Conservation (phyloP, 2,888 invertebrate genomes). For the Spatulosminthurus flaviceps region DNA sequence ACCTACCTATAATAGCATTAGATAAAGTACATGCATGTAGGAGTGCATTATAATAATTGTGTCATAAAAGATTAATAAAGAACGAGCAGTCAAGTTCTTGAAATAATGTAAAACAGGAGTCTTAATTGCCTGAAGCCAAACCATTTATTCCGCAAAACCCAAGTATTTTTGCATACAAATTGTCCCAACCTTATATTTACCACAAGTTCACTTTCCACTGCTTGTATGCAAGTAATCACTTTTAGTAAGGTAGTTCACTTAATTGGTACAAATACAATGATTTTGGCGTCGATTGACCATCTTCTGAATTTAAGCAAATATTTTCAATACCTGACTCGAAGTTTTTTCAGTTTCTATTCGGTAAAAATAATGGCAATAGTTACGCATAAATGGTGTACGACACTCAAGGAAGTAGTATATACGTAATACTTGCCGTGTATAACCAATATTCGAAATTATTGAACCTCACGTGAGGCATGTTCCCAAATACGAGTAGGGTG, state of each 20-base stretch:
- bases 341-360: background rate
- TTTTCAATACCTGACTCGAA: background rate
- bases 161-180: background rate
- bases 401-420: background rate
- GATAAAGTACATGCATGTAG: no score
- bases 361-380: background rate
- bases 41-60: no score
- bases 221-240: no score
- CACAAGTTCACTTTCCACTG: no score
- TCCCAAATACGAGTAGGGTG: conserved; percentile 79
- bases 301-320: conserved; percentile 13
- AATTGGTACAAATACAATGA: background rate
- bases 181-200: background rate
- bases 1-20: no score
- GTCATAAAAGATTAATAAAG: no score
- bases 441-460: conserved; percentile 65
- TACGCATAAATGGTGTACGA: background rate
- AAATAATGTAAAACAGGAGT: no score
- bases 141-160: background rate
- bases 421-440: background rate
- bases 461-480: conserved; percentile 72
- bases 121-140: background rate
- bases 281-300: background rate
- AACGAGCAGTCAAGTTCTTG: no score
- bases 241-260: no score